These are phyloP conservation scores for Tringa solitaria DNA, from an alignment of 2,113 vertebrate genomes.

Conservation along the genomic window DNA sequence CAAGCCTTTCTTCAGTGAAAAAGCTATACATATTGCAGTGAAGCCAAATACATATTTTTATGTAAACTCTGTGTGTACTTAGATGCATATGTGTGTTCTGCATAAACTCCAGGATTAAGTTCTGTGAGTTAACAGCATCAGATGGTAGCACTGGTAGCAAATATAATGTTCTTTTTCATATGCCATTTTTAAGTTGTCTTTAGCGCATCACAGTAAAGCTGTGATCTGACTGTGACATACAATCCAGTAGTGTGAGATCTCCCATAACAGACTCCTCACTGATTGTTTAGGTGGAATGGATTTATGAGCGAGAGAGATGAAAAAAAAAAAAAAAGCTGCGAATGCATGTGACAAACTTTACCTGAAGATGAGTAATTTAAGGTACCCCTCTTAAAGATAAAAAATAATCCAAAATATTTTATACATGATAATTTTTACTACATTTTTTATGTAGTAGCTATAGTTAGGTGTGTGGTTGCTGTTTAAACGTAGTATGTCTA, in stretches of 20 bases:
- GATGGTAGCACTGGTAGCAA: slow-evolving; percentile 29
- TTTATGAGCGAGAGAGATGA: not conserved
- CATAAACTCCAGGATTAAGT: slow-evolving; percentile 41
- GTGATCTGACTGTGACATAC: not conserved
- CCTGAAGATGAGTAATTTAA: slow-evolving; percentile 40
- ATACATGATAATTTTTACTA: not conserved
- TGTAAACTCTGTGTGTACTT: slow-evolving; percentile 17
- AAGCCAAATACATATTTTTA: slow-evolving; percentile 38
- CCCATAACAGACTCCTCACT: not conserved
- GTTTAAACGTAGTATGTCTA: not conserved
- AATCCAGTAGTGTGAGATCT: not conserved
- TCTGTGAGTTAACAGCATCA: slow-evolving; percentile 40
- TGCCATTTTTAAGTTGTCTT: slow-evolving; percentile 54
- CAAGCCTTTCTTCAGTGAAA: slow-evolving; percentile 32
- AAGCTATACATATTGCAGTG: slow-evolving; percentile 15
- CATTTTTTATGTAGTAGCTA: not conserved
- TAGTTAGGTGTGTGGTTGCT: not conserved
- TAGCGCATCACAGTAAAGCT: slow-evolving; percentile 1
- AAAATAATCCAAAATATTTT: slow-evolving; percentile 14
- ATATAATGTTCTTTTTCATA: not conserved
- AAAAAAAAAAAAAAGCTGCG: not conserved
- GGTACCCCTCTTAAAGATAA: not conserved
- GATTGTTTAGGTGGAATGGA: slow-evolving; percentile 3
- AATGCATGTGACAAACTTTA: not conserved
- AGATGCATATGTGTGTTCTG: slow-evolving; percentile 21